Evolutionary conservation across 2,113 vertebrate genomes (phyloP).

Genomic region (Alethe diademata): DNA sequence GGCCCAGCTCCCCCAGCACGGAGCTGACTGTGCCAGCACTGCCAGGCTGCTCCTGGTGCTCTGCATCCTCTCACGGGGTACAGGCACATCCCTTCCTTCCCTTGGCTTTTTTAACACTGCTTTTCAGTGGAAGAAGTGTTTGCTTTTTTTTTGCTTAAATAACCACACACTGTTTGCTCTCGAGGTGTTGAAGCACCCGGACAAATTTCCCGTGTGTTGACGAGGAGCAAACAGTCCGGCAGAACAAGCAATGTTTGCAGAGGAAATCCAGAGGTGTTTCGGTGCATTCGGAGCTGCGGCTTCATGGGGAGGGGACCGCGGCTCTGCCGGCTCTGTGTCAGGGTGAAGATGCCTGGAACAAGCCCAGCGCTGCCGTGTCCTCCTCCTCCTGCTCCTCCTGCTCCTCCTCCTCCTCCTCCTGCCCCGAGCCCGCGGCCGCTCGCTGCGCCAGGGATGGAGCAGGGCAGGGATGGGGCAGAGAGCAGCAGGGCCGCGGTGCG

Average conservation of each 20-base stretch:
- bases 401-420: too few relatives aligned
- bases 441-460: too few relatives aligned
- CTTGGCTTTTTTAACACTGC: not conserved
- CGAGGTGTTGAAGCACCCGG: not conserved
- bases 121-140: not conserved
- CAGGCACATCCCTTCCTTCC: not conserved
- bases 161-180: not conserved
- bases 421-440: not conserved
- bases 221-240: conserved; percentile 14
- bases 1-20: not conserved
- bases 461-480: too few relatives aligned
- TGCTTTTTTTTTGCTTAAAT: conserved; percentile 8
- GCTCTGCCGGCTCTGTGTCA: not conserved
- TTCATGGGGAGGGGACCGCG: fast-evolving
- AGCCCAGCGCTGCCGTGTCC: fast-evolving
- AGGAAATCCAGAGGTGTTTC: not conserved
- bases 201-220: not conserved
- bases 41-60: not conserved
- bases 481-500: not conserved
- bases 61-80: fast-evolving
- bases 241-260: not conserved
- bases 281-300: not conserved
- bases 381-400: not conserved
- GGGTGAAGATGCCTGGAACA: fast-evolving
- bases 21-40: fast-evolving